Conservation (phyloP, 2,888 invertebrate species). For the Acrobasis repandana region DNA sequence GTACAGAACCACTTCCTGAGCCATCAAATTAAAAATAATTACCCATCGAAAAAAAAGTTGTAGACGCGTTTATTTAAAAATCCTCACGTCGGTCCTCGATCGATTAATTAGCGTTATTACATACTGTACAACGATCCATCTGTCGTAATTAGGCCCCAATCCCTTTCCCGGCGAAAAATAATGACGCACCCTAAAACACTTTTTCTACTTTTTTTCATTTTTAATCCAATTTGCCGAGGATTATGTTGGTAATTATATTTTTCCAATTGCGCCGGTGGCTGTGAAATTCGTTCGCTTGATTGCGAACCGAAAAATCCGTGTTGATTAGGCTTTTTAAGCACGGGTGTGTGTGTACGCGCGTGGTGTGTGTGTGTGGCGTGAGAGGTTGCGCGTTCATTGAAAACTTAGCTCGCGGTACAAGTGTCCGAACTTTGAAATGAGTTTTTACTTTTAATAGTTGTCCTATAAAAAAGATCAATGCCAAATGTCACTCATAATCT, state of each 20-base stretch:
- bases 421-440: background rate
- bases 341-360: conserved; percentile 46
- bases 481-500: no score
- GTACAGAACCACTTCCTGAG: conserved; percentile 13
- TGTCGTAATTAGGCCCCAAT: conserved; percentile 78
- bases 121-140: conserved; percentile 77
- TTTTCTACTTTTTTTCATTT: conserved; percentile 79
- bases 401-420: conserved; percentile 4
- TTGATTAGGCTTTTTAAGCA: conserved; percentile 75
- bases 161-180: conserved; percentile 78
- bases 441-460: background rate
- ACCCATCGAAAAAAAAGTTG: conserved; percentile 30
- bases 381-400: conserved; percentile 1
- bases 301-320: conserved; percentile 69
- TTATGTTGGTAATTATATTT: conserved; percentile 84
- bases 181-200: conserved; percentile 82
- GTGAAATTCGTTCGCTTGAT: conserved; percentile 73
- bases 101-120: conserved; percentile 82
- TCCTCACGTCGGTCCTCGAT: conserved; percentile 58
- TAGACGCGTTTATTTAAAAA: conserved; percentile 52
- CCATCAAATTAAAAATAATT: conserved; percentile 28
- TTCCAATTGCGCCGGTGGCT: conserved; percentile 75
- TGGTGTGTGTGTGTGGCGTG: conserved; percentile 15
- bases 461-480: background rate
- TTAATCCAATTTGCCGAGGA: conserved; percentile 83